These are phyloP conservation scores for Pteronotus mesoamericanus DNA, from an alignment of 2,797 vertebrate species.

Conservation along the genomic window DNA sequence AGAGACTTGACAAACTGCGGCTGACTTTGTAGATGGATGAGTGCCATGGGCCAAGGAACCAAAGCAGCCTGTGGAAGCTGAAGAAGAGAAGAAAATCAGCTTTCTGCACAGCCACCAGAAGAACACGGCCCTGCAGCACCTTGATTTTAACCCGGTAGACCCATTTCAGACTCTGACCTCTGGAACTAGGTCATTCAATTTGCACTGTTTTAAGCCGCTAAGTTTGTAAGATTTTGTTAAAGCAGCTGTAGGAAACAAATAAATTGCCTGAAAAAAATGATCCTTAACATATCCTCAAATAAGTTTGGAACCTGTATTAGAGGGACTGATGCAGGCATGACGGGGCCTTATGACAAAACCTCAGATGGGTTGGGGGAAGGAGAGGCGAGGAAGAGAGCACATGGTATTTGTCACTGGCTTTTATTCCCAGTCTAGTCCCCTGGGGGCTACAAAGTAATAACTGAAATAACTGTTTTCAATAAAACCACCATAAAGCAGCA, in stretches of 20 bases:
- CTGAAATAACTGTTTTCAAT: conserved; percentile 36
- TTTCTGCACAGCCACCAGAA: neutral
- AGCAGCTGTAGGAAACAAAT: neutral
- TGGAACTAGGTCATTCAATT: neutral
- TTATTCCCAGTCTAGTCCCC: neutral
- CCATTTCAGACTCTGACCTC: neutral
- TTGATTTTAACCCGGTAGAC: neutral
- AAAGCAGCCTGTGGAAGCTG: neutral
- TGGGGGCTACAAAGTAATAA: neutral
- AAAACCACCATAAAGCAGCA: conserved; percentile 30
- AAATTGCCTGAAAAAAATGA: neutral
- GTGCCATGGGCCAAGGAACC: neutral
- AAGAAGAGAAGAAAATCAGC: neutral
- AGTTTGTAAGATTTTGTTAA: neutral
- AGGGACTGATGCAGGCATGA: neutral
- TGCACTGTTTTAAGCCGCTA: neutral
- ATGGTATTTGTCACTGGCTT: neutral
- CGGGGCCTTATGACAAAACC: neutral
- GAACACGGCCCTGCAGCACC: neutral
- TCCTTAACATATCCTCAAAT: neutral
- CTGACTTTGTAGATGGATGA: neutral
- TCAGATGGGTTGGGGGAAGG: neutral
- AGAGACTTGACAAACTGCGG: neutral
- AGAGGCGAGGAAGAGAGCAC: accelerated
- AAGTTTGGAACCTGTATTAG: neutral